Percentiles rank a stretch among this genome's conserved stretches.
Conservation (phyloP, 2,797 vertebrate genomes). For the Micromesistius poutassou region DNA sequence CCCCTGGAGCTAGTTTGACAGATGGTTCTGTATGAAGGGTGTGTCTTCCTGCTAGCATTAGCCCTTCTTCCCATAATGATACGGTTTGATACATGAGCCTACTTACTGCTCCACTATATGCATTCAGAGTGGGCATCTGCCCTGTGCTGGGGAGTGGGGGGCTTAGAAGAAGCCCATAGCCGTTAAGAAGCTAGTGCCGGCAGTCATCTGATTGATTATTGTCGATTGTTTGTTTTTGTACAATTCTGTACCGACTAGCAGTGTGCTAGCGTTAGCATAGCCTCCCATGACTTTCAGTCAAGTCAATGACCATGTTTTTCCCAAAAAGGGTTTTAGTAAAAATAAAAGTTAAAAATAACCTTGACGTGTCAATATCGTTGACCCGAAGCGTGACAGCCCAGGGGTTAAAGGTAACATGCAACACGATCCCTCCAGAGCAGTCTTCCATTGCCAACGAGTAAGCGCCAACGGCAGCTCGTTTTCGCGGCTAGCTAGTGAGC, state of each 20-base stretch:
- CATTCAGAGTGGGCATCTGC: not conserved
- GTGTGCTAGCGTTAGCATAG: no score
- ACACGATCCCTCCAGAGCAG: no score
- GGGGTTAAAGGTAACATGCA: not conserved
- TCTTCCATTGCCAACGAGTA: not conserved
- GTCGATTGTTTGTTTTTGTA: no score
- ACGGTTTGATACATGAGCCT: not conserved
- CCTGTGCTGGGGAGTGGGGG: no score
- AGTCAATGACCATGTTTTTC: no score
- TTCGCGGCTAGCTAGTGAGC: not conserved
- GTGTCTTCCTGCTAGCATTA: not conserved
- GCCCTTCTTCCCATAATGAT: not conserved
- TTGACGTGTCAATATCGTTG: not conserved
- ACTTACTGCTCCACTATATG: not conserved
- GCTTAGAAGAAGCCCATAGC: no score
- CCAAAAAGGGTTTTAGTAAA: no score
- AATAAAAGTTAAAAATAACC: no score
- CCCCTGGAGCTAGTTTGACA: not conserved
- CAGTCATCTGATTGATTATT: no score
- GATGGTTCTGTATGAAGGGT: not conserved
- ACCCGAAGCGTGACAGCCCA: not conserved
- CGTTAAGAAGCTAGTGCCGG: no score
- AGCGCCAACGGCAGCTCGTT: not conserved
- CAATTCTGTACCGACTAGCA: no score
- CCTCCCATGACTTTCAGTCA: no score